Evolutionary conservation across 2,888 invertebrate genomes (phyloP).

Genomic region (Dendrolimus pini): DNA sequence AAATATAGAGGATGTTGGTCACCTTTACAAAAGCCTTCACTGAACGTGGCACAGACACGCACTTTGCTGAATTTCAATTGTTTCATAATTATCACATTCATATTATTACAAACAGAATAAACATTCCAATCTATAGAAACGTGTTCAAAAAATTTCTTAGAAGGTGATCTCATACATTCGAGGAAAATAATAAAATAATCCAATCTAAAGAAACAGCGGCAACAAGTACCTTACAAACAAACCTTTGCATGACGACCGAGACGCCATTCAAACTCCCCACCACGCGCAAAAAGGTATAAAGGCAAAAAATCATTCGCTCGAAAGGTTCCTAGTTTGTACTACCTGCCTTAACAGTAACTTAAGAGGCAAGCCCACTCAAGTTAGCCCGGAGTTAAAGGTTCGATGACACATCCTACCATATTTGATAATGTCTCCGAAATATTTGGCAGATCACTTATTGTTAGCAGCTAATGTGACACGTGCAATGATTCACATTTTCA

Average conservation of each 20-base stretch:
- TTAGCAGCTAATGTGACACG: conserved; percentile 38
- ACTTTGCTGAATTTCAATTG: no score
- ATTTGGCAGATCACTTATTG: conserved; percentile 26
- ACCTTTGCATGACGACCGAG: conserved; percentile 24
- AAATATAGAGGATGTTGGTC: no score
- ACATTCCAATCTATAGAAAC: not conserved
- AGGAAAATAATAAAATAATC: conserved; percentile 17
- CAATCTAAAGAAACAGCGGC: conserved; percentile 19
- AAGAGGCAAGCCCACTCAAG: conserved; percentile 27
- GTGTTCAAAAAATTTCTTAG: conserved; percentile 12
- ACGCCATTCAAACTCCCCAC: conserved; percentile 36
- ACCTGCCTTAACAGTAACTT: conserved; percentile 51
- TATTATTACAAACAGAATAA: no score
- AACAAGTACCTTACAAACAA: conserved; percentile 42
- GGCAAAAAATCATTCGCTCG: conserved; percentile 46
- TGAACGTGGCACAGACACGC: no score
- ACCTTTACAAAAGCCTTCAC: no score
- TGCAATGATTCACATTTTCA: conserved; percentile 33
- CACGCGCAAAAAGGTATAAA: conserved; percentile 36
- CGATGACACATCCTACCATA: conserved; percentile 48
- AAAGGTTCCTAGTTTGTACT: conserved; percentile 44
- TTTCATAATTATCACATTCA: no score
- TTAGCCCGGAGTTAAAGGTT: conserved; percentile 27
- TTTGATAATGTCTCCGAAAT: conserved; percentile 25
- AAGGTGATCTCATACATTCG: conserved; percentile 13